Conservation (phyloP, 1,140 invertebrate genomes). For the Cyclargus thomasi region DNA sequence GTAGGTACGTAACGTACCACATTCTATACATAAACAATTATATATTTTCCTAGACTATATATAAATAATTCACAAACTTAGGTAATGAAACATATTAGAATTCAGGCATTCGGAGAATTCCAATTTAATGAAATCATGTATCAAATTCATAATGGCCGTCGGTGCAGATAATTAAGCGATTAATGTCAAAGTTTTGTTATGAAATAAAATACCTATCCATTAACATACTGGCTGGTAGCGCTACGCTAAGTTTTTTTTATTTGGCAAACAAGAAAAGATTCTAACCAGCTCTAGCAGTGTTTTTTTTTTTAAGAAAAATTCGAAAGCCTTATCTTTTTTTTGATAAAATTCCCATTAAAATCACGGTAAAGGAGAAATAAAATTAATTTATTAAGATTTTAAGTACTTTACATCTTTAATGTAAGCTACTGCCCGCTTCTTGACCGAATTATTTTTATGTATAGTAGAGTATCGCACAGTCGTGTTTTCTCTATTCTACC, state of each 20-base stretch:
- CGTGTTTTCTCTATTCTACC: too few relatives aligned
- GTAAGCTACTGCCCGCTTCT: too few relatives aligned
- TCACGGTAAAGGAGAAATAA: not conserved
- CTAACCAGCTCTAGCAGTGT: not conserved
- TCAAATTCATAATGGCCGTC: conserved; percentile 10
- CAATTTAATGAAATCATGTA: conserved; percentile 17
- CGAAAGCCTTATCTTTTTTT: not conserved
- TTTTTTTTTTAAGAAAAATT: not conserved
- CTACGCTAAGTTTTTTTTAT: not conserved
- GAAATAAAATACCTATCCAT: conserved; percentile 4
- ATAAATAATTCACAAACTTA: conserved; percentile 12
- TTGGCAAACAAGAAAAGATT: not conserved
- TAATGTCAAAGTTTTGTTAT: conserved; percentile 18
- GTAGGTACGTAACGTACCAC: too few relatives aligned
- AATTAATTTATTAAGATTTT: not conserved
- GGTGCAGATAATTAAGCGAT: conserved; percentile 19
- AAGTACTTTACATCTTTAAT: too few relatives aligned
- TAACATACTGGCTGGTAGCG: conserved; percentile 11
- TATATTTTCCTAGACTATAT: not conserved
- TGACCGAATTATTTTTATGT: too few relatives aligned
- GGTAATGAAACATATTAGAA: conserved; percentile 6
- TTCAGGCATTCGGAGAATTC: not conserved
- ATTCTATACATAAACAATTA: not conserved
- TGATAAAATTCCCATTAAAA: not conserved
- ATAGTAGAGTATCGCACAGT: too few relatives aligned